Percentiles rank a stretch among this genome's conserved stretches.
Conservation (phyloP, 2,113 vertebrate genomes). For the Isichthys henryi region DNA sequence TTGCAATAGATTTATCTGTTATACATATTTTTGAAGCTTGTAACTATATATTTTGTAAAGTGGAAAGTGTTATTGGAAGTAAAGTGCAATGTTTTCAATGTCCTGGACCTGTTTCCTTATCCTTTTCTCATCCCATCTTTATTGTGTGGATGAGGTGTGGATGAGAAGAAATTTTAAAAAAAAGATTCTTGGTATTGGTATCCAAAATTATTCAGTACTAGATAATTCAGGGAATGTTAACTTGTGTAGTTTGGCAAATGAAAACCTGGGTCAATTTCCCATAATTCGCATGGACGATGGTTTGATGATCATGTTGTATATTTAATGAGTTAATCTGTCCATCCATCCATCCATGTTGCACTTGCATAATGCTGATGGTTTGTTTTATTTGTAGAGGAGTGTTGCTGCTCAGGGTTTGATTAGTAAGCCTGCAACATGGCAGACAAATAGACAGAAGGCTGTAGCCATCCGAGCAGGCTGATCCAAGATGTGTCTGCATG, state of each 20-base stretch:
- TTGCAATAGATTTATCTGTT: conserved; percentile 12
- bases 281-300: not conserved
- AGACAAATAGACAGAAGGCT: not conserved
- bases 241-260: not conserved
- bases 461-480: not conserved
- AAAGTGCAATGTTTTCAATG: conserved; percentile 27
- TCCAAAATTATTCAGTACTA: not conserved
- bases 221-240: not conserved
- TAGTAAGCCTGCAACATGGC: not conserved
- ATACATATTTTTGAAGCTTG: conserved; percentile 25
- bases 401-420: not conserved
- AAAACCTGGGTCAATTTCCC: not conserved
- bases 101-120: not conserved
- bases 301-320: not conserved
- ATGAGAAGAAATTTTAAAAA: not conserved
- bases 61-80: conserved; percentile 21
- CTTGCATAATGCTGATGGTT: not conserved
- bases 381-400: not conserved
- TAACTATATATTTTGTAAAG: conserved; percentile 26
- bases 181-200: not conserved
- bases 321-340: not conserved
- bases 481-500: not conserved
- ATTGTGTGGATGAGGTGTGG: not conserved
- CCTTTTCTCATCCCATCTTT: not conserved
- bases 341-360: not conserved